phyloP scores from a whole-genome alignment of 2,113 vertebrate genomes.

The Periophthalmus modestus region DNA sequence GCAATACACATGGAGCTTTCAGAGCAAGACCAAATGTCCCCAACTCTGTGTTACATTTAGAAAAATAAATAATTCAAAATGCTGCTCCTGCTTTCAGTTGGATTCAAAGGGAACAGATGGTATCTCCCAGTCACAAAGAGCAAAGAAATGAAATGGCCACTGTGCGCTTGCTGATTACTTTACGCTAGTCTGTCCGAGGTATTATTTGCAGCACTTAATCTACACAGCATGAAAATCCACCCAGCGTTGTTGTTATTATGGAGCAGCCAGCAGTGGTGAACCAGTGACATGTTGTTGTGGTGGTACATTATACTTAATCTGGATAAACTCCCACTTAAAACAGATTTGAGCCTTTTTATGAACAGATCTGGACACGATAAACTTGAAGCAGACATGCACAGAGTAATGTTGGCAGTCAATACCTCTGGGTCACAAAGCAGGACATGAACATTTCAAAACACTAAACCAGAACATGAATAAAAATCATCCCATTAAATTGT shows the following conservation, averaged over 20 bases:
- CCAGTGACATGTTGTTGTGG: slow-evolving; percentile 57
- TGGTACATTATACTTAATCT: slow-evolving; percentile 46
- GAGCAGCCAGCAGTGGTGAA: slow-evolving; percentile 50
- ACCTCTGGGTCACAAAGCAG: slow-evolving; percentile 37
- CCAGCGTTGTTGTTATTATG: slow-evolving; percentile 19
- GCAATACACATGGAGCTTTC: slow-evolving; percentile 64
- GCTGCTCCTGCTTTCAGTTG: slow-evolving; percentile 57
- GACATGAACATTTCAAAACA: slow-evolving; percentile 40
- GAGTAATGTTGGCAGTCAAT: slow-evolving; percentile 40
- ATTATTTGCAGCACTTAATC: slow-evolving; percentile 65
- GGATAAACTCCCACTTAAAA: slow-evolving; percentile 64
- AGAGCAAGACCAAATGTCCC: slow-evolving; percentile 63
- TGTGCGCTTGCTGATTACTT: slow-evolving; percentile 52
- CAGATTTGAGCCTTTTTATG: slow-evolving; percentile 66
- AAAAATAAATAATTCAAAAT: slow-evolving; percentile 73
- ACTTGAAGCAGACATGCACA: slow-evolving; percentile 59
- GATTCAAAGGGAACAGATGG: slow-evolving; percentile 60
- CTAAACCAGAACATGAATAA: slow-evolving; percentile 47
- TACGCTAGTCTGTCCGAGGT: slow-evolving; percentile 35
- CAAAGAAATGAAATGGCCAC: slow-evolving; percentile 62
- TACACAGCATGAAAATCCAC: slow-evolving; percentile 57
- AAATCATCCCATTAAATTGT: slow-evolving; percentile 45
- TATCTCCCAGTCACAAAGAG: slow-evolving; percentile 22
- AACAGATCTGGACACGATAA: slow-evolving; percentile 41
- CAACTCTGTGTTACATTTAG: slow-evolving; percentile 58